Conservation (phyloP, 2,888 invertebrate genomes). For the Drosophila pullipes region DNA sequence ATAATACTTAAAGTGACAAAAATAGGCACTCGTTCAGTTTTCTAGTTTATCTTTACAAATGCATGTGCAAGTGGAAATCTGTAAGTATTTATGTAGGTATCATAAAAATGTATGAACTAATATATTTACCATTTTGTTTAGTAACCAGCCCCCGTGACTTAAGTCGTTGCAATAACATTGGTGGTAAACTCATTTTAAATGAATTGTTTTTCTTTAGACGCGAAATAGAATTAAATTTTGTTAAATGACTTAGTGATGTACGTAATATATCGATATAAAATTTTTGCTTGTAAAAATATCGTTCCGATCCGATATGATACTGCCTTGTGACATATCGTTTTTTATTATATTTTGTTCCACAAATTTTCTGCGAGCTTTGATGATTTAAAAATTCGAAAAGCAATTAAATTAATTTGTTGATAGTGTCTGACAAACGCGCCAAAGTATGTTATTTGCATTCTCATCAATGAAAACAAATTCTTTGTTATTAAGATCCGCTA, state of each 20-base stretch:
- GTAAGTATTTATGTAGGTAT: background rate
- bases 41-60: background rate
- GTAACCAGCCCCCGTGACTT: slow-evolving; percentile 56
- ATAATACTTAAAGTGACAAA: background rate
- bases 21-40: background rate
- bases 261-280: background rate
- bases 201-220: background rate
- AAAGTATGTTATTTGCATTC: too few species aligned
- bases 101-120: background rate
- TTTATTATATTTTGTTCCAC: background rate
- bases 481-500: too few species aligned
- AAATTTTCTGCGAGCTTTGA: background rate
- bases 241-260: background rate
- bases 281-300: background rate
- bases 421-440: background rate
- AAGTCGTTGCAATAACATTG: slow-evolving; percentile 57
- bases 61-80: too few species aligned
- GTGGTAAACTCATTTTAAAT: slow-evolving; percentile 61
- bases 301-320: background rate
- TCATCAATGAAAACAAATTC: too few species aligned
- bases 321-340: background rate
- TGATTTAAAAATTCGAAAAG: background rate
- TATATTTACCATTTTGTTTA: slow-evolving; percentile 42
- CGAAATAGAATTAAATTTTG: background rate
- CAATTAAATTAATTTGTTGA: background rate